Evolutionary conservation across 1,140 invertebrate species (phyloP).

Genomic region (Caerostris darwini): DNA sequence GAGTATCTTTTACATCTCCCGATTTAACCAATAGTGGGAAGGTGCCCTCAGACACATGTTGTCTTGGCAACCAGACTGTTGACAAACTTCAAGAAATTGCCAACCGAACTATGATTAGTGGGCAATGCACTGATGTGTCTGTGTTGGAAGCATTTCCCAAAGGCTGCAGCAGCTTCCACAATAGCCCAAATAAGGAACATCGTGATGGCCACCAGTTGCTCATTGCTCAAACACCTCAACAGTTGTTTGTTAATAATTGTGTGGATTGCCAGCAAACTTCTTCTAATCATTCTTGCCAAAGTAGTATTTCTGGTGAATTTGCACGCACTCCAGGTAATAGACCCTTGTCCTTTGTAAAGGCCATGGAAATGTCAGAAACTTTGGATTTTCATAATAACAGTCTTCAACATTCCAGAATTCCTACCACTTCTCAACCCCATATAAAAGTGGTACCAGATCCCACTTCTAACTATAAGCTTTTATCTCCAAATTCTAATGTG

Average conservation of each 20-base stretch:
- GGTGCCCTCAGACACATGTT: constrained; percentile 69
- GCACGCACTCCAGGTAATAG: constrained; percentile 82
- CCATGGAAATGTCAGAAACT: constrained; percentile 92
- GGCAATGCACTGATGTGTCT: constrained; percentile 57
- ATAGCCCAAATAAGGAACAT: constrained; percentile 61
- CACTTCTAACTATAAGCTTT: constrained; percentile 19
- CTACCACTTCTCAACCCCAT: background rate
- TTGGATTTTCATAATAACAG: constrained; percentile 78
- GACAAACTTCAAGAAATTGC: constrained; percentile 76
- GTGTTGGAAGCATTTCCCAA: constrained; percentile 69
- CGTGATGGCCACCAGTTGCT: constrained; percentile 68
- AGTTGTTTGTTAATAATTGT: constrained; percentile 64
- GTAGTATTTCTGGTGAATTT: constrained; percentile 78
- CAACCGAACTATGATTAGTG: constrained; percentile 63
- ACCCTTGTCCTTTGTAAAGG: constrained; percentile 96
- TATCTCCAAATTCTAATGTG: constrained; percentile 31
- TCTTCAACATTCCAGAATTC: background rate
- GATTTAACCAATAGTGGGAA: constrained; percentile 48
- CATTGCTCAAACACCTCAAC: constrained; percentile 69
- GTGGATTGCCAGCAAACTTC: constrained; percentile 69
- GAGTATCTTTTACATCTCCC: constrained; percentile 4
- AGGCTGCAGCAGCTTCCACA: constrained; percentile 69
- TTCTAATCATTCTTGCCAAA: constrained; percentile 66
- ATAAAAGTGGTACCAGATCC: background rate
- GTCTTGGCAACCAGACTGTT: constrained; percentile 73